Conservation (phyloP, 92 coral and sea anemone species). For the Diadumene lineata region DNA sequence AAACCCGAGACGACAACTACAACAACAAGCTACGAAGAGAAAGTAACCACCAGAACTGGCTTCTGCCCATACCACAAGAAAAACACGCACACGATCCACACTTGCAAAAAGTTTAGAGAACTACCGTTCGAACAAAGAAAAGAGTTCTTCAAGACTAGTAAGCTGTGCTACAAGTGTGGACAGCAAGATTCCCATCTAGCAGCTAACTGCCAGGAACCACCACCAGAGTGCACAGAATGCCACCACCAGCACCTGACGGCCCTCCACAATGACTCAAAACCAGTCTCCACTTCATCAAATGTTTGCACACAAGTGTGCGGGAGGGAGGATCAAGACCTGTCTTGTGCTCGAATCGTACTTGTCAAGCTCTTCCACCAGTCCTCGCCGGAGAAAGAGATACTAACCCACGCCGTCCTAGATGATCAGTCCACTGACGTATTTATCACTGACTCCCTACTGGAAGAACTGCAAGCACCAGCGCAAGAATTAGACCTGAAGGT, state of each 20-base stretch:
- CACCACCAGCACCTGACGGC: neutral
- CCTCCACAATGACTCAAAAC: neutral
- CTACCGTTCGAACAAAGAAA: constrained; percentile 35
- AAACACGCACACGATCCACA: constrained; percentile 23
- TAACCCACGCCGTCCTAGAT: constrained; percentile 42
- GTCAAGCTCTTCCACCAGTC: neutral
- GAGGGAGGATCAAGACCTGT: neutral
- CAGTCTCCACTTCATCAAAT: neutral
- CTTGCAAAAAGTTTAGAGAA: constrained; percentile 36
- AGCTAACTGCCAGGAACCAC: constrained; percentile 20
- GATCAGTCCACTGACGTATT: constrained; percentile 47
- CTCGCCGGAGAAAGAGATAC: neutral
- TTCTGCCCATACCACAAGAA: constrained; percentile 44
- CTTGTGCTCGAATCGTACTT: constrained; percentile 1
- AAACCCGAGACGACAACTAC: neutral
- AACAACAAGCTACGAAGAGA: neutral
- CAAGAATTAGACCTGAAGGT: constrained; percentile 54
- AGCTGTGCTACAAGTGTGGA: constrained; percentile 12
- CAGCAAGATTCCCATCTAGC: neutral
- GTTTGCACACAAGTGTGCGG: neutral
- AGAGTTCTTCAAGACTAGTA: constrained; percentile 33
- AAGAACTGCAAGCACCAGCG: constrained; percentile 31
- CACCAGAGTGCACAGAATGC: neutral
- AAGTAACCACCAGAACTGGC: neutral
- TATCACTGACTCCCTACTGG: constrained; percentile 26